Evolutionary conservation across 2,113 vertebrate species (phyloP), one percentile per base, ranked within the genome.

Genomic region (Malurus alboscapulatus): DNA sequence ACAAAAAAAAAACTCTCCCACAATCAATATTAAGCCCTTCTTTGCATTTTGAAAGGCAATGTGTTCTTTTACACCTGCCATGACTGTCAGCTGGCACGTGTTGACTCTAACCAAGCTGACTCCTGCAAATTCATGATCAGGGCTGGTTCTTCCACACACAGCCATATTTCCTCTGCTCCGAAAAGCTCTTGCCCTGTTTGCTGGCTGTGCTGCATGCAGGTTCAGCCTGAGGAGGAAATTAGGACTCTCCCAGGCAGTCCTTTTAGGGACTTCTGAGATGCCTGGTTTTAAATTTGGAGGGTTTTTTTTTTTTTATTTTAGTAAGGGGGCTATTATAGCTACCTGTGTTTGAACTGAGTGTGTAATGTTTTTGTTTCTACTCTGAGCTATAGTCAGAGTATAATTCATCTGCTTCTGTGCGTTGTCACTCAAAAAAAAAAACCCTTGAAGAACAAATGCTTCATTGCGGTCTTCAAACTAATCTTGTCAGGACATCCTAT

Each of bases 11-110:
- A 11, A 3, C 36, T 86, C 29, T 42, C 20, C n/a, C 32, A 21
- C 22, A 88, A 73, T 93, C 91, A 20, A 61, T 61, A 73, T 87
- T 74, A 91, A 67, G 29, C 7, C 36, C 22, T 84, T 73, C 86
- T 93, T 97, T 88, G 84, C 73, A 84, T 96, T 96, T 95, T 87
- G 68, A 92, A 96, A 87, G 73, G 53, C 29, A 75, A 7, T 89
- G 76, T 77, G 74, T 84, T 88, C 42, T 67, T 97, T 93, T 96
- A 90, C 75, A 94, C 61, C 84, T 88, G 84, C 85, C 79, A 82
- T 8, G 30, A 22, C 72, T 94, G 77, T 96, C 88, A 96, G 76
- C 84, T 88, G 61, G 22, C 4, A 9, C 61, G 36, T 27, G 51
- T 19, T 92, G n/a, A 86, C 88, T 92, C 51, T 79, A 79, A 76